Base-by-base conservation (phyloP, 2,888 invertebrate genomes). In the Tipula lateralis region DNA sequence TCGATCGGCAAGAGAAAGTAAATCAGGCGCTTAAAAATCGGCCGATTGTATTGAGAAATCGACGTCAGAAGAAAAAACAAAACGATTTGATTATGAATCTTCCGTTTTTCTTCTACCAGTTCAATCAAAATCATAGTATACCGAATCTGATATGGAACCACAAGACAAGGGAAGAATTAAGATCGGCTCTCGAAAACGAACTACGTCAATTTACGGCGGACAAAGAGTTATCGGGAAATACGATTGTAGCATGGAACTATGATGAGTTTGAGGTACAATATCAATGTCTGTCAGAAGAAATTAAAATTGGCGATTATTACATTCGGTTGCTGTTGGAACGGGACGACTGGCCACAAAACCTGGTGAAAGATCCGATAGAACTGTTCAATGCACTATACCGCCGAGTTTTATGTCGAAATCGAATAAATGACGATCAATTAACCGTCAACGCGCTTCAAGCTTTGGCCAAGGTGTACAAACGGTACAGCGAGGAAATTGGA, bases 61-160 rank as follows among this genome's bases (percentile, higher is more conserved):
- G 99, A 5, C 91, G 99, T 29, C 97, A 90, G 80, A 89, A 89
- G 84, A 90, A 90, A 87, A 90, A 90, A 86, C 89, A 87, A 19
- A 87, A 87, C 0, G 90, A 90, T 24, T 86, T 87, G 13, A 86
- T 90, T 84, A 87, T 90, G 19, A 90, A 90, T 87, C 87, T 90
- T 96, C 93, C 94, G 84, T 92, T 97, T 87, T 99, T 99, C 91
- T 99, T 97, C 91, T 97, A 96, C 90, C 96, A 97, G 91, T 99
- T 99, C 91, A 94, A 94, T 88, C 94, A 94, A 88, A 98, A 99
- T 91, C 99, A 99, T 89, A 95, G 96, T 85, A 93, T 97, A 89
- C 97, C 99, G 0, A 98, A 99, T 91, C 92, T 99, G 66, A 98
- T 99, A 88, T 99, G 99, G 99, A 99, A 99, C 90, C 98, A 98